Percentiles rank a stretch among this genome's conserved stretches.
Conservation (phyloP, 1,140 invertebrate species). For the Drosophila ohnishii region DNA sequence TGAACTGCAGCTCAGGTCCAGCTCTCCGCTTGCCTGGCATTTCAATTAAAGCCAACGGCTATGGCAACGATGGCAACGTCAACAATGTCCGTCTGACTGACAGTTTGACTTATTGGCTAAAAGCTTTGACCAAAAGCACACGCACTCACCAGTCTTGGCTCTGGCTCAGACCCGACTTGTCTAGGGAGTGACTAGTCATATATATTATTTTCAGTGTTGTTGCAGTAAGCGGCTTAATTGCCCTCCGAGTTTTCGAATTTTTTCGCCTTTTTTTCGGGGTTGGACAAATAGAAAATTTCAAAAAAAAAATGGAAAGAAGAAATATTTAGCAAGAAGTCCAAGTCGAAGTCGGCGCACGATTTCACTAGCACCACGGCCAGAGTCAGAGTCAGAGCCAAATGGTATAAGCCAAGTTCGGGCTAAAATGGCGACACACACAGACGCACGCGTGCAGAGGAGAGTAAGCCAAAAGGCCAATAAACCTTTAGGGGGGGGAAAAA, state of each 20-base stretch:
- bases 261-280: constrained; percentile 29
- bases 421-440: constrained; percentile 67
- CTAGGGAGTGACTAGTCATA: constrained; percentile 64
- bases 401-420: constrained; percentile 55
- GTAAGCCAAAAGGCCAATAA: constrained; percentile 79
- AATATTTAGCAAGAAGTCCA: constrained; percentile 74
- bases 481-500: constrained; percentile 49
- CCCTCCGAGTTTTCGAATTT: constrained; percentile 16
- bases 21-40: constrained; percentile 11
- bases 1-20: constrained; percentile 18
- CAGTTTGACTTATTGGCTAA: constrained; percentile 66
- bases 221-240: constrained; percentile 71
- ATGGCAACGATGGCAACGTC: constrained; percentile 6
- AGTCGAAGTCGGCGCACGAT: constrained; percentile 58
- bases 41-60: constrained; percentile 30
- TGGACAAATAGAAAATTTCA: constrained; percentile 75
- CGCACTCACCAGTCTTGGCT: constrained; percentile 26
- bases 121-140: constrained; percentile 45
- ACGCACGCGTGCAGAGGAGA: constrained; percentile 33
- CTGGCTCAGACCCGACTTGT: constrained; percentile 12
- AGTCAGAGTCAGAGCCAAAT: constrained; percentile 28
- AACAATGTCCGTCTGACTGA: constrained; percentile 37
- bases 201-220: constrained; percentile 43
- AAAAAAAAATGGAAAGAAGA: constrained; percentile 53
- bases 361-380: constrained; percentile 69